Percentiles rank a stretch among this genome's conserved stretches.
phyloP scores from a whole-genome alignment of 2,797 vertebrate genomes.

The Meda fulgida region DNA sequence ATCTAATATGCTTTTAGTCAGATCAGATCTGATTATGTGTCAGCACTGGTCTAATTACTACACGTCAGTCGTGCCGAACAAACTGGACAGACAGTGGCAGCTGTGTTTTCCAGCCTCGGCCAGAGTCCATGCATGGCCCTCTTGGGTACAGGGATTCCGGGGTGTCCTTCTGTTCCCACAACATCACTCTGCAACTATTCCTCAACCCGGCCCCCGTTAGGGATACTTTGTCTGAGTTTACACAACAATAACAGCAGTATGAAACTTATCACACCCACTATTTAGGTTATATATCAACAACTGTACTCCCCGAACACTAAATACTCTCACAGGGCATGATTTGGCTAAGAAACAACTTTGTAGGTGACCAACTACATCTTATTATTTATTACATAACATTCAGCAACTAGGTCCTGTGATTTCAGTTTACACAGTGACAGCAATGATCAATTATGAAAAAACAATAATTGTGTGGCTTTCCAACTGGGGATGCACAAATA shows the following conservation, averaged over 20 bases:
- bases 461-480: background rate
- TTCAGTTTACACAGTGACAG: background rate
- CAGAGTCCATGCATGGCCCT: slow-evolving; percentile 13
- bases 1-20: slow-evolving; percentile 32
- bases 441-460: background rate
- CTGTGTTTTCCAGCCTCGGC: slow-evolving; percentile 44
- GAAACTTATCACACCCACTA: slow-evolving; percentile 41
- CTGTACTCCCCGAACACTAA: slow-evolving; percentile 12
- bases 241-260: slow-evolving; percentile 54
- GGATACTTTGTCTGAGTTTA: slow-evolving; percentile 74
- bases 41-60: slow-evolving; percentile 32
- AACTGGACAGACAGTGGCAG: slow-evolving; percentile 46
- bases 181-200: slow-evolving; percentile 78
- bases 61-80: background rate
- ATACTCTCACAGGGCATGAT: background rate
- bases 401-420: background rate
- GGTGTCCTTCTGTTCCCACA: slow-evolving; percentile 72
- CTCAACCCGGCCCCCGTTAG: slow-evolving; percentile 65
- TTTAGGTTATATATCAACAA: slow-evolving; percentile 38
- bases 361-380: background rate
- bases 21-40: slow-evolving; percentile 14
- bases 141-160: slow-evolving; percentile 47
- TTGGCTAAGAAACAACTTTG: background rate
- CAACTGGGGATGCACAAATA: background rate
- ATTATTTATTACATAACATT: background rate